Evolutionary conservation across 2,888 invertebrate genomes (phyloP), one percentile per base, ranked within the genome.

Genomic region (Campoplex capitator): DNA sequence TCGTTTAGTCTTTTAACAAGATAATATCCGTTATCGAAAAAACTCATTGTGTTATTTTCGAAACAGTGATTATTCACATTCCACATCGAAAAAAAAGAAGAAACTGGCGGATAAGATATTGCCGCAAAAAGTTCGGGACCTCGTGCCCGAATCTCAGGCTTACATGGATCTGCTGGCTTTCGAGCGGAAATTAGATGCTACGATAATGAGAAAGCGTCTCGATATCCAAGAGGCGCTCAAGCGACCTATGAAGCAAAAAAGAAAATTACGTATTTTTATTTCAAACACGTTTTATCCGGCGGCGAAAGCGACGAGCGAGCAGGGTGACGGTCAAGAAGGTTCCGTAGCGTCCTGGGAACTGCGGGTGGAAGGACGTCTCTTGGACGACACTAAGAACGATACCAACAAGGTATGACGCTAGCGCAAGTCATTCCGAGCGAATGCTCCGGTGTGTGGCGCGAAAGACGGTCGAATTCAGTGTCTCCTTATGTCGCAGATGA

Each of bases 81-180:
- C 95, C 93, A 95, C 96, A 74, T 96, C 96, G 73, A 98, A 98
- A 94, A 98, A 99, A 95, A 99, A 99, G 96, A 99, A 99, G 95
- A 99, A 99, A 92, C 96, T 99, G 89, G 98, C 99, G 1, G 99
- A 99, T 94, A 99, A 99, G 95, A 99, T 99, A 93, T 95, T 99
- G 90, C 99, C 99, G 42, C 99, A 99, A 95, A 98, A 99, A 95
- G 98, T 98, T 74, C 96, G 98, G 48, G 98, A 99, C 95, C 95
- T 99, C 91, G 99, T 99, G 78, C 99, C 99, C 0, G 99, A 99
- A 95, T 99, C 99, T 83, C 99, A 99, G 95, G 99, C 99, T 0
- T 99, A 99, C 95, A 99, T 99, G 99, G 99, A 99, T 95, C 95
- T 99, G 91, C 95, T 99, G 83, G 98, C 99, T 1, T 99, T 99